These are phyloP conservation scores for Scaptomyza montana DNA, from an alignment of 1,140 invertebrate species.

Conservation along the genomic window DNA sequence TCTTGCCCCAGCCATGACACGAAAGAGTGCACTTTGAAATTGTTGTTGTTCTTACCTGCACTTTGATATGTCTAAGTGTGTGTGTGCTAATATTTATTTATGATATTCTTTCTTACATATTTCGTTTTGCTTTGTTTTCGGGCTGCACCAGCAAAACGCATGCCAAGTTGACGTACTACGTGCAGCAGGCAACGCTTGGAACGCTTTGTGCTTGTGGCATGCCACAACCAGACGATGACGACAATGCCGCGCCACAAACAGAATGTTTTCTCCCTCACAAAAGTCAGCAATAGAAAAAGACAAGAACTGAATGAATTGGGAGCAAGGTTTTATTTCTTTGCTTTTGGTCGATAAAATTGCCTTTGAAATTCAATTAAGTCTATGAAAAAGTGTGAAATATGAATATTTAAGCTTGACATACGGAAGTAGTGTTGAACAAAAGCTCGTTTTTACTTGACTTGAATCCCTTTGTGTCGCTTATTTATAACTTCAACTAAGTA, in stretches of 20 bases:
- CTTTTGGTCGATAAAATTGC: no score
- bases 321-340: conserved; percentile 3
- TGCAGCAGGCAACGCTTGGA: conserved; percentile 39
- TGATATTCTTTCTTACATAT: conserved; percentile 11
- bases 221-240: conserved; percentile 49
- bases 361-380: no score
- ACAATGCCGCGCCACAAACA: conserved; percentile 13
- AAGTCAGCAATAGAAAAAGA: background rate
- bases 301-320: conserved; percentile 28
- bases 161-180: background rate
- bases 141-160: conserved; percentile 6
- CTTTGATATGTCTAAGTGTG: conserved; percentile 12
- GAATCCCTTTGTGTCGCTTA: no score
- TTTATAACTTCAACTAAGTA: no score
- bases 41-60: conserved; percentile 14
- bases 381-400: background rate
- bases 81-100: conserved; percentile 39
- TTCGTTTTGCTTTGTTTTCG: conserved; percentile 20
- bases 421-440: no score
- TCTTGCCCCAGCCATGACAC: conserved; percentile 37
- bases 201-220: conserved; percentile 33
- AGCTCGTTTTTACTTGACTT: no score
- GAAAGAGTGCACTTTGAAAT: conserved; percentile 37
- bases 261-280: background rate
- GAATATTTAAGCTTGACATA: background rate